Evolutionary conservation across 2,888 invertebrate genomes (phyloP).

Genomic region (Polietes domitor): DNA sequence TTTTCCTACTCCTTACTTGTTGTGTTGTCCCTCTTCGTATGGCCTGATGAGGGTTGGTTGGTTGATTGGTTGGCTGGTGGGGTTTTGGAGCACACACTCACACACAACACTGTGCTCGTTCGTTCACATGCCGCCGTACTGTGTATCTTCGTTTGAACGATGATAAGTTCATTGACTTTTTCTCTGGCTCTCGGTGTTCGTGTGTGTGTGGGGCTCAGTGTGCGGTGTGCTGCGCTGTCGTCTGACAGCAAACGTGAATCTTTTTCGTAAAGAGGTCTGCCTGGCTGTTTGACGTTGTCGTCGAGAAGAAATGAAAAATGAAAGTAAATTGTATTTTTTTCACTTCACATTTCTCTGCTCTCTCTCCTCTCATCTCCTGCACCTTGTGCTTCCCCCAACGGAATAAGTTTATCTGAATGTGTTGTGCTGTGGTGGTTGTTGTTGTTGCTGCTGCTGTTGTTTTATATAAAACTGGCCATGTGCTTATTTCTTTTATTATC

Average conservation of each 20-base stretch:
- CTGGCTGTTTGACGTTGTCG: conserved; percentile 24
- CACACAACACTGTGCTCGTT: conserved; percentile 12
- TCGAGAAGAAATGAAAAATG: conserved; percentile 35
- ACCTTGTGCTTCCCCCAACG: neutral
- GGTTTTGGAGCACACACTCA: neutral
- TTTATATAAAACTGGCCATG: conserved; percentile 75
- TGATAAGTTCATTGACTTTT: conserved; percentile 43
- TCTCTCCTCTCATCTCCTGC: neutral
- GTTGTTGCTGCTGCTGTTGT: conserved; percentile 31
- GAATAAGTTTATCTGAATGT: neutral
- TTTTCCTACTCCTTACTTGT: neutral
- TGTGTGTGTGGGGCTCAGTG: neutral
- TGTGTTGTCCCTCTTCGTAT: neutral
- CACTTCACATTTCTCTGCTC: conserved; percentile 9
- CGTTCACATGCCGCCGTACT: too few relatives aligned
- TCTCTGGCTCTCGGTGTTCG: neutral
- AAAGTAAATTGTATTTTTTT: conserved; percentile 15
- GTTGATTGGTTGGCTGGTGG: neutral
- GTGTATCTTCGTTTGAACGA: neutral
- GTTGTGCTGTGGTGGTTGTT: neutral
- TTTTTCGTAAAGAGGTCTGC: conserved; percentile 6
- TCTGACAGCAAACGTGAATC: neutral
- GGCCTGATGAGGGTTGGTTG: too few relatives aligned
- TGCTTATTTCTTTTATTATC: conserved; percentile 78
- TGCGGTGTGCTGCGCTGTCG: neutral